phyloP scores from a whole-genome alignment of 2,113 vertebrate species.

The Poeciliopsis turrubarensis region DNA sequence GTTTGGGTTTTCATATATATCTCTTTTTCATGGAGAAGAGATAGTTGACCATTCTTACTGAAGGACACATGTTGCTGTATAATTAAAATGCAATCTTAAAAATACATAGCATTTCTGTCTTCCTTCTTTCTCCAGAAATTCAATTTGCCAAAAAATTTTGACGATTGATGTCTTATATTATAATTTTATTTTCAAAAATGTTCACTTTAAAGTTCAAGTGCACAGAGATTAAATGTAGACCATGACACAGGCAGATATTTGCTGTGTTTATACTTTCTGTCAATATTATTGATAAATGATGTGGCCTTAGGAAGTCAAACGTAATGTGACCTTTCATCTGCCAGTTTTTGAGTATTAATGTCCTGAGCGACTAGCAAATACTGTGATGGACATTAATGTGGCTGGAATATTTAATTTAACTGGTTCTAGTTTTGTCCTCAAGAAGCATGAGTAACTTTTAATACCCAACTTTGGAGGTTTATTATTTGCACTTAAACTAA shows the following conservation, averaged over 20 bases:
- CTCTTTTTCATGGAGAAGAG: too few relatives aligned
- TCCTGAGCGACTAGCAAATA: background rate
- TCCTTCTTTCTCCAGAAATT: too few relatives aligned
- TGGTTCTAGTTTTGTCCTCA: background rate
- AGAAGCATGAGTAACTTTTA: background rate
- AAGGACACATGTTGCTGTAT: too few relatives aligned
- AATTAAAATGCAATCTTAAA: too few relatives aligned
- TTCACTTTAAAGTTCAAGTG: background rate
- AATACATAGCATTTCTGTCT: too few relatives aligned
- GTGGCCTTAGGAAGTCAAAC: slow-evolving; percentile 1
- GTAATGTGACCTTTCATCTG: background rate
- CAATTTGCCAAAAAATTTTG: too few relatives aligned
- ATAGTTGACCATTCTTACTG: too few relatives aligned
- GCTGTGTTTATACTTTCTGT: background rate
- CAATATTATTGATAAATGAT: background rate
- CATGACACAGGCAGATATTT: background rate
- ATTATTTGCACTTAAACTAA: background rate
- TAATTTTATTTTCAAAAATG: background rate
- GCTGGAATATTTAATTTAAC: background rate
- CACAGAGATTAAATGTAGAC: background rate
- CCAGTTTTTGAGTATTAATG: background rate
- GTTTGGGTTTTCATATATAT: too few relatives aligned
- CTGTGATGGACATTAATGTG: background rate
- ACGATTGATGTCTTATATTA: too few relatives aligned
- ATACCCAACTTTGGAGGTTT: background rate